A percentile compares a stretch with the other conserved stretches of the same genome.
Evolutionary conservation across 2,113 vertebrate genomes (phyloP).

Genomic region (Mustela lutreola): DNA sequence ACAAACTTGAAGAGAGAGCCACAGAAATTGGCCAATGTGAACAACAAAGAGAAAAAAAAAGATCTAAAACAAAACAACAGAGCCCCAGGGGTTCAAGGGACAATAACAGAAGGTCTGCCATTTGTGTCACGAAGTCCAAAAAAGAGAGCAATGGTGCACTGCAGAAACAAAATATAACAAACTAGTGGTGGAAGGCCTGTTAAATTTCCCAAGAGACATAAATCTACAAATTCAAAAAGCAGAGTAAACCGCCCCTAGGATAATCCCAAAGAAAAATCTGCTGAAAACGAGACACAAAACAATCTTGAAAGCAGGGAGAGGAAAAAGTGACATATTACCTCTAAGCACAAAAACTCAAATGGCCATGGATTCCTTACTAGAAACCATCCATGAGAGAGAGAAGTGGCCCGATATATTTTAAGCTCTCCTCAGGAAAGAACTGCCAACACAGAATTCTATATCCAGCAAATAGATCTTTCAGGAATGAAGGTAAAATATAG

Average conservation of each 20-base stretch:
- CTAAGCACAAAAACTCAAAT: neutral
- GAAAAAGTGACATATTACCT: neutral
- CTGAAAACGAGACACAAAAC: neutral
- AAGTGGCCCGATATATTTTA: neutral
- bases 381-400: neutral
- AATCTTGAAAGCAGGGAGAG: neutral
- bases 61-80: neutral
- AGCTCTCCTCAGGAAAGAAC: neutral
- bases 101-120: neutral
- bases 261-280: neutral
- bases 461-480: neutral
- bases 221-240: conserved; percentile 16
- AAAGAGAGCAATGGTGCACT: neutral
- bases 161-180: conserved; percentile 3
- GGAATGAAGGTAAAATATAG: conserved; percentile 30
- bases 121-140: neutral
- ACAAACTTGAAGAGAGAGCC: neutral
- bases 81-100: neutral
- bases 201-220: neutral
- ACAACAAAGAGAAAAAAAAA: neutral
- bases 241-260: neutral
- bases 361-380: neutral
- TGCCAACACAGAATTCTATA: neutral
- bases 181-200: neutral
- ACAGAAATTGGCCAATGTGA: neutral